Conservation (phyloP, 2,113 vertebrate genomes). For the Tichodroma muraria region DNA sequence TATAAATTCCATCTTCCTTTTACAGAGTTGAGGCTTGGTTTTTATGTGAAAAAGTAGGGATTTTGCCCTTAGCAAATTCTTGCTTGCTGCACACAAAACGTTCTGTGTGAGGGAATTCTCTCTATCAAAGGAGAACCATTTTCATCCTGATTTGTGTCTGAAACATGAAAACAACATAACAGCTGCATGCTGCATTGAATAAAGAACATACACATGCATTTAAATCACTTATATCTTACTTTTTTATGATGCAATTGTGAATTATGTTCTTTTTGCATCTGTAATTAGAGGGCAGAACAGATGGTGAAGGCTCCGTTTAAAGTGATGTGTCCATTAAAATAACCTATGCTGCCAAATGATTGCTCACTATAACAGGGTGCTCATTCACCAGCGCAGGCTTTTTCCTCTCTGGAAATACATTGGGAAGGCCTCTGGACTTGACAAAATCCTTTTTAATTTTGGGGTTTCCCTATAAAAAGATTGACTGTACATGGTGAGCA, state of each 20-base stretch:
- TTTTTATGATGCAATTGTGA: slow-evolving; percentile 74
- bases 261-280: slow-evolving; percentile 78
- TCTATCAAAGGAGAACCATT: slow-evolving; percentile 66
- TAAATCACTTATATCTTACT: slow-evolving; percentile 85
- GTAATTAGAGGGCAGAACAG: slow-evolving; percentile 87
- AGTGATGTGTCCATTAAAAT: slow-evolving; percentile 85
- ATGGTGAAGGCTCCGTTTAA: slow-evolving; percentile 81
- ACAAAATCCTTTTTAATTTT: slow-evolving; percentile 69
- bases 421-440: slow-evolving; percentile 65
- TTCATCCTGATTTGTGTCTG: slow-evolving; percentile 75
- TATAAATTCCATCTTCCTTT: slow-evolving; percentile 1
- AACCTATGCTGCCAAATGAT: slow-evolving; percentile 82
- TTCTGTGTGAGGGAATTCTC: slow-evolving; percentile 46
- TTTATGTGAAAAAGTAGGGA: neutral
- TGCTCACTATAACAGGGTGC: slow-evolving; percentile 71
- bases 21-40: neutral
- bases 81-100: slow-evolving; percentile 31
- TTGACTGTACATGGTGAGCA: slow-evolving; percentile 15
- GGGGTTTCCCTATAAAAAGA: slow-evolving; percentile 61
- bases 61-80: neutral
- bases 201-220: slow-evolving; percentile 84
- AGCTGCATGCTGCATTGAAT: slow-evolving; percentile 82
- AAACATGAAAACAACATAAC: slow-evolving; percentile 82
- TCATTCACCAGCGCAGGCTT: slow-evolving; percentile 67
- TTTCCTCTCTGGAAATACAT: slow-evolving; percentile 61